These are phyloP conservation scores for Steromphala cineraria DNA, from an alignment of 2,888 invertebrate genomes.

Conservation along the genomic window DNA sequence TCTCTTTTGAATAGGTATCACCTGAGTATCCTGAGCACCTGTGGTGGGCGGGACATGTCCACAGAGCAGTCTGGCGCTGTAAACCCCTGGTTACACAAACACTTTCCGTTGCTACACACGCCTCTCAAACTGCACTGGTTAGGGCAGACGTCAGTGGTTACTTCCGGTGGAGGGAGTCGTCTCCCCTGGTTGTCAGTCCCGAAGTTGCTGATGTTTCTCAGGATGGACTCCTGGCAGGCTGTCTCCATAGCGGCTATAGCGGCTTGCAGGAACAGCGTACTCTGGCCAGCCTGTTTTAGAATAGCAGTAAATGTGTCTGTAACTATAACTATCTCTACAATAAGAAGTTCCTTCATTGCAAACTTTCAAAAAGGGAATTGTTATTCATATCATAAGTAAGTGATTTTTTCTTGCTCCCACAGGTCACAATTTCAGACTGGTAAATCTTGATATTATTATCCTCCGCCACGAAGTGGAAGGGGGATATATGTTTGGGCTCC, in stretches of 20 bases:
- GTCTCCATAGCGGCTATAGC: slow-evolving; percentile 27
- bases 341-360: too few relatives aligned
- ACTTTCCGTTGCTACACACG: slow-evolving; percentile 28
- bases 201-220: slow-evolving; percentile 31
- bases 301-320: too few relatives aligned
- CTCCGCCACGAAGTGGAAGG: too few relatives aligned
- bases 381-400: too few relatives aligned
- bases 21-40: slow-evolving; percentile 29
- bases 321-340: too few relatives aligned
- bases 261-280: slow-evolving; percentile 10
- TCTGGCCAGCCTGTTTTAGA: not conserved
- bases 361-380: too few relatives aligned
- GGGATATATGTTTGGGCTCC: too few relatives aligned
- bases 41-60: slow-evolving; percentile 8
- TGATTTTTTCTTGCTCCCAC: too few relatives aligned
- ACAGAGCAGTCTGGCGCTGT: slow-evolving; percentile 36
- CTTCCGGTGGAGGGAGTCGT: slow-evolving; percentile 26
- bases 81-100: slow-evolving; percentile 29
- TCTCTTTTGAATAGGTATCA: not conserved
- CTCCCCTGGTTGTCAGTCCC: slow-evolving; percentile 26
- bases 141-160: slow-evolving; percentile 34
- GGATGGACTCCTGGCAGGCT: slow-evolving; percentile 29
- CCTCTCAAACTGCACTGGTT: slow-evolving; percentile 38
- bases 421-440: too few relatives aligned
- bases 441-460: too few relatives aligned